Evolutionary conservation across 2,797 vertebrate species (phyloP).

Genomic region (Hippopotamyrus pictus): DNA sequence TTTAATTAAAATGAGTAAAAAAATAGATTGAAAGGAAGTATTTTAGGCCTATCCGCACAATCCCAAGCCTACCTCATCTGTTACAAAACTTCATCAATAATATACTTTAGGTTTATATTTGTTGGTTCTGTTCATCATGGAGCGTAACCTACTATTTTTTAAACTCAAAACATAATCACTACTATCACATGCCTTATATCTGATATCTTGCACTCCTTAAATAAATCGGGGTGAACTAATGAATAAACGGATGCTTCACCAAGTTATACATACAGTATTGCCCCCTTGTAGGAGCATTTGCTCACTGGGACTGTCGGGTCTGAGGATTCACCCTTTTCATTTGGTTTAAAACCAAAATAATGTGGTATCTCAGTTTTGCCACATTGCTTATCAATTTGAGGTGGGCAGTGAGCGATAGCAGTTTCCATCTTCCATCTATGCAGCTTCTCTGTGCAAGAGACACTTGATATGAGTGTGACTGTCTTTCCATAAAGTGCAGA

Average conservation of each 20-base stretch:
- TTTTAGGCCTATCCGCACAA: neutral
- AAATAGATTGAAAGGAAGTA: neutral
- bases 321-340: neutral
- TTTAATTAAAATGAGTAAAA: neutral
- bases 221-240: neutral
- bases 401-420: neutral
- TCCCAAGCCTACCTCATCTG: neutral
- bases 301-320: neutral
- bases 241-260: neutral
- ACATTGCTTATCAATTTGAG: neutral
- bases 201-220: neutral
- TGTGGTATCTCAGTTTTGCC: neutral
- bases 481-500: neutral
- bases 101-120: neutral
- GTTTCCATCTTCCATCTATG: neutral
- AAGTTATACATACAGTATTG: neutral
- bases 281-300: neutral
- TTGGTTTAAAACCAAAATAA: neutral
- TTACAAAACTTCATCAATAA: neutral
- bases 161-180: neutral
- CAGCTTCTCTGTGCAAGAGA: neutral
- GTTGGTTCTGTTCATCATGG: neutral
- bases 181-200: neutral
- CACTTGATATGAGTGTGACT: neutral
- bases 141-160: neutral